Percentiles rank a stretch among this genome's conserved stretches.
phyloP scores from a whole-genome alignment of 2,797 vertebrate genomes.

The Nannoperca obscura region DNA sequence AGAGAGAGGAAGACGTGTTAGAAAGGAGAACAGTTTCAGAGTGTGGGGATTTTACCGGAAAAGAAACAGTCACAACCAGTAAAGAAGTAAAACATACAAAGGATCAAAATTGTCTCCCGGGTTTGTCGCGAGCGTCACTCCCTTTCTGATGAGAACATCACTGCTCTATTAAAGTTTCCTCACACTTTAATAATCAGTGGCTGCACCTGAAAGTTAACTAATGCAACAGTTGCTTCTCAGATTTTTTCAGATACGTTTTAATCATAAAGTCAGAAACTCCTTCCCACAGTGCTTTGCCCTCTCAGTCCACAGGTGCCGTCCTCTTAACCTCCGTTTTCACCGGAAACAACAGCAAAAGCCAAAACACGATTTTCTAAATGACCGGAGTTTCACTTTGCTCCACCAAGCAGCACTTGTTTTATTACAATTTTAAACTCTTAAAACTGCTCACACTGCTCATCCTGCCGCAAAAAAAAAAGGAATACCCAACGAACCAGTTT shows the following conservation, averaged over 20 bases:
- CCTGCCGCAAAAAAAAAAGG: constrained; percentile 17
- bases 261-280: neutral
- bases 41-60: constrained; percentile 63
- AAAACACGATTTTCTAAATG: neutral
- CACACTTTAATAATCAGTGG: neutral
- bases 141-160: constrained; percentile 14
- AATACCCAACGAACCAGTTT: constrained; percentile 15
- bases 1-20: constrained; percentile 82
- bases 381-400: neutral
- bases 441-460: constrained; percentile 5
- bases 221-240: constrained; percentile 21
- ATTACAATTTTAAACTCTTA: constrained; percentile 23
- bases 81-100: constrained; percentile 57
- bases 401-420: constrained; percentile 14
- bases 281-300: constrained; percentile 12
- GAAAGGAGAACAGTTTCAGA: constrained; percentile 71
- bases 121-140: constrained; percentile 28
- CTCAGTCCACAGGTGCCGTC: neutral
- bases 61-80: constrained; percentile 77
- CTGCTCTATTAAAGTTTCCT: neutral
- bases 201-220: constrained; percentile 11
- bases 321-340: neutral
- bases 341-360: neutral
- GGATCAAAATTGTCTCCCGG: constrained; percentile 37
- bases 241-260: no score